Conservation (phyloP, 2,888 invertebrate species). For the Drosophila seclusa region DNA sequence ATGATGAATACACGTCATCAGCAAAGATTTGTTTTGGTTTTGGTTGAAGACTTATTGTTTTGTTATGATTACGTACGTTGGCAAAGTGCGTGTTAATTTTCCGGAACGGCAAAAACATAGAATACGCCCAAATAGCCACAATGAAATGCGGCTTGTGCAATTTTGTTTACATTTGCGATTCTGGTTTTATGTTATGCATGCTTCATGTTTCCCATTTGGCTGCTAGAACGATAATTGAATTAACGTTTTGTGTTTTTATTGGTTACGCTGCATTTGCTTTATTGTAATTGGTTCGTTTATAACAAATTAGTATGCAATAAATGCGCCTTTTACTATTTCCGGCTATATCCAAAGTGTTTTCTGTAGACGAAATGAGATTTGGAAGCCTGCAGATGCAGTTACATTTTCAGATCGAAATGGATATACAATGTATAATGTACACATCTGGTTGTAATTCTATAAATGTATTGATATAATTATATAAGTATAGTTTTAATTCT, state of each 20-base stretch:
- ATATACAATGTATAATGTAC: conserved; percentile 4
- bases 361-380: conserved; percentile 41
- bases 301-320: conserved; percentile 56
- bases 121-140: background rate
- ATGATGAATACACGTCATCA: background rate
- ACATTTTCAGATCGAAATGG: conserved; percentile 7
- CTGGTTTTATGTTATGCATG: conserved; percentile 37
- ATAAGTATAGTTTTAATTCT: background rate
- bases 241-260: conserved; percentile 16
- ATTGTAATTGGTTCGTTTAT: conserved; percentile 59
- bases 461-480: conserved; percentile 10
- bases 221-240: conserved; percentile 4
- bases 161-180: conserved; percentile 28
- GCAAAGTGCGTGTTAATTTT: background rate
- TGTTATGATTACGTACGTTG: background rate
- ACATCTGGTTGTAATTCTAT: conserved; percentile 34
- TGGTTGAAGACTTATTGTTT: background rate
- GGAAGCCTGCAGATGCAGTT: conserved; percentile 8
- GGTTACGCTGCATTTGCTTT: conserved; percentile 55
- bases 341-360: conserved; percentile 22
- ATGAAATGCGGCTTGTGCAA: background rate
- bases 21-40: background rate
- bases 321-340: conserved; percentile 41
- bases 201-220: conserved; percentile 2
- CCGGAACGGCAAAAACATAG: background rate